Percentiles rank a stretch among this genome's conserved stretches.
phyloP scores from a whole-genome alignment of 2,888 invertebrate genomes.

The Gnatocerus cornutus region DNA sequence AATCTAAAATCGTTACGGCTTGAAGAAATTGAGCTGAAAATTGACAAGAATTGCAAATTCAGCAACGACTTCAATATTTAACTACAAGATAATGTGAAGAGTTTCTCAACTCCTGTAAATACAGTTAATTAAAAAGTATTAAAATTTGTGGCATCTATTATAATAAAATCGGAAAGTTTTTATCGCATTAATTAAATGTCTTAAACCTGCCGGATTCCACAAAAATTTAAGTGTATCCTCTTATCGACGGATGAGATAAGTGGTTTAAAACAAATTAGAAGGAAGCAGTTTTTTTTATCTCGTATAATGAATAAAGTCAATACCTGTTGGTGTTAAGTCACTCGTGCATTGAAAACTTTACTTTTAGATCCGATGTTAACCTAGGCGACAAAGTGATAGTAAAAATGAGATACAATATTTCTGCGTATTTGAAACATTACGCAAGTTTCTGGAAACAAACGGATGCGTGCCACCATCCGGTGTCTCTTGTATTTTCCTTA shows the following conservation, averaged over 20 bases:
- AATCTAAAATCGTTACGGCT: no score
- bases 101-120: constrained; percentile 2
- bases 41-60: no score
- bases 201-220: constrained; percentile 11
- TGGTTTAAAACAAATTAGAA: constrained; percentile 21
- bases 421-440: constrained; percentile 27
- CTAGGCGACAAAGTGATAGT: no score
- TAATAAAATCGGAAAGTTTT: constrained; percentile 28
- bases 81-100: constrained; percentile 1
- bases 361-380: no score
- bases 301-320: not conserved
- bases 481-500: constrained; percentile 29
- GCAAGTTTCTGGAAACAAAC: constrained; percentile 45
- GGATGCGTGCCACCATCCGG: constrained; percentile 44
- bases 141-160: constrained; percentile 31
- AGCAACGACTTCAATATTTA: not conserved
- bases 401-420: constrained; percentile 37
- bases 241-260: constrained; percentile 17
- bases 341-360: no score
- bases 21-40: no score
- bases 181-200: constrained; percentile 39
- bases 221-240: constrained; percentile 16
- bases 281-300: constrained; percentile 3
- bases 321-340: constrained; percentile 28
- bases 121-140: constrained; percentile 33